These are phyloP conservation scores for Clarias platycephalus DNA, from an alignment of 2,797 vertebrate species.

Conservation along the genomic window DNA sequence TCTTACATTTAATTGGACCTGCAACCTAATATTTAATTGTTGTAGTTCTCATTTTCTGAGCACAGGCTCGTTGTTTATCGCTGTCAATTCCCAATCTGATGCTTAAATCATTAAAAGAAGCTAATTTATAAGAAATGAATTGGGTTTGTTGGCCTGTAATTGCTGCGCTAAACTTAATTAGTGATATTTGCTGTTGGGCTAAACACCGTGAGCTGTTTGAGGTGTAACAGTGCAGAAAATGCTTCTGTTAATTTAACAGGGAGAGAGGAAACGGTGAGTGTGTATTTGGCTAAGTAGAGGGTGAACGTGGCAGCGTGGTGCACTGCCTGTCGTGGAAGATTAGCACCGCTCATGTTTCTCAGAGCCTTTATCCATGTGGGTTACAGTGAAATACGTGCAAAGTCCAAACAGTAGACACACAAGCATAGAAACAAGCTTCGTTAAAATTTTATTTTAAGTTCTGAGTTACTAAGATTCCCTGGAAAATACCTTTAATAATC, in stretches of 20 bases:
- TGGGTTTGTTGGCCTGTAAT: slow-evolving; percentile 42
- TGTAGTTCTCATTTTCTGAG: not conserved
- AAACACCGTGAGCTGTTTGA: slow-evolving; percentile 22
- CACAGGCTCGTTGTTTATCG: not conserved
- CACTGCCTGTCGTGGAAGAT: not conserved
- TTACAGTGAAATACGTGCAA: not conserved
- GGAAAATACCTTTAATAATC: slow-evolving; percentile 22
- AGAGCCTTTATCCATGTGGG: not conserved
- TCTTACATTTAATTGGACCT: not conserved
- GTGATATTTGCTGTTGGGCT: slow-evolving; percentile 45
- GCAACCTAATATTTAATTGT: not conserved
- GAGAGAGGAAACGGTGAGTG: slow-evolving; percentile 18
- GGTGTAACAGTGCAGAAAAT: slow-evolving; percentile 32
- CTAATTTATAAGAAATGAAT: slow-evolving; percentile 50
- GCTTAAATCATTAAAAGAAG: slow-evolving; percentile 37
- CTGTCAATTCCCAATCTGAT: slow-evolving; percentile 7
- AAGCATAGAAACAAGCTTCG: too few species aligned
- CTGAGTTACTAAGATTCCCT: not conserved
- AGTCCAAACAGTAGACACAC: slow-evolving; percentile 1
- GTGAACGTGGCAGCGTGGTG: slow-evolving; percentile 1
- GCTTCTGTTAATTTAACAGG: slow-evolving; percentile 30
- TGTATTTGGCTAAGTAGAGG: not conserved
- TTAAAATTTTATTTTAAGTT: slow-evolving; percentile 8
- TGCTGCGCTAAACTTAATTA: slow-evolving; percentile 54
- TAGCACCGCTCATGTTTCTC: slow-evolving; percentile 4